Evolutionary conservation across 2,113 vertebrate species (phyloP).

Genomic region (Cyanistes caeruleus): DNA sequence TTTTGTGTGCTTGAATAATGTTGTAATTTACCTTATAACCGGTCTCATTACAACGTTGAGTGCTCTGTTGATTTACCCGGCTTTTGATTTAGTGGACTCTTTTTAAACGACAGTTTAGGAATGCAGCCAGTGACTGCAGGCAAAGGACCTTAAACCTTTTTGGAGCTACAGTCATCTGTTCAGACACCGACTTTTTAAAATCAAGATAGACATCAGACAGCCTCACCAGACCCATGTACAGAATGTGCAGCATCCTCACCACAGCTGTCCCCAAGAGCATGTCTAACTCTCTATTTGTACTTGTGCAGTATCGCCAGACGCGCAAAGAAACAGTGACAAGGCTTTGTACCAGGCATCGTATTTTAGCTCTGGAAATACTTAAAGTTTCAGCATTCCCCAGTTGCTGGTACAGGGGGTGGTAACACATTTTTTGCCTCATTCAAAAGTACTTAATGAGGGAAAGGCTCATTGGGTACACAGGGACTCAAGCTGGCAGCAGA

Average conservation of each 20-base stretch:
- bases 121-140: conserved; percentile 26
- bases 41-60: background rate
- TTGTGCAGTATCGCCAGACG: background rate
- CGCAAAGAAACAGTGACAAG: background rate
- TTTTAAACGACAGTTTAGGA: conserved; percentile 1
- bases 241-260: background rate
- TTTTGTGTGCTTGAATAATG: conserved; percentile 65
- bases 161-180: background rate
- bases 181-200: background rate
- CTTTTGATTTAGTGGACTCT: conserved; percentile 53
- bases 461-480: background rate
- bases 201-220: conserved; percentile 44
- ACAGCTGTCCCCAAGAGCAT: accelerated
- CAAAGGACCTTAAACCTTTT: conserved; percentile 15
- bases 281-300: background rate
- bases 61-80: conserved; percentile 59
- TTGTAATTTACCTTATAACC: conserved; percentile 56
- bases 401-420: background rate
- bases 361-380: background rate
- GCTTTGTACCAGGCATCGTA: background rate
- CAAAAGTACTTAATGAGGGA: background rate
- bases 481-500: background rate
- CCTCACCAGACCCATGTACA: background rate
- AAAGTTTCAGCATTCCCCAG: background rate
- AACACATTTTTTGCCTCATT: background rate